Conservation (phyloP, 2,797 vertebrate genomes). For the Centropyge bicolor region DNA sequence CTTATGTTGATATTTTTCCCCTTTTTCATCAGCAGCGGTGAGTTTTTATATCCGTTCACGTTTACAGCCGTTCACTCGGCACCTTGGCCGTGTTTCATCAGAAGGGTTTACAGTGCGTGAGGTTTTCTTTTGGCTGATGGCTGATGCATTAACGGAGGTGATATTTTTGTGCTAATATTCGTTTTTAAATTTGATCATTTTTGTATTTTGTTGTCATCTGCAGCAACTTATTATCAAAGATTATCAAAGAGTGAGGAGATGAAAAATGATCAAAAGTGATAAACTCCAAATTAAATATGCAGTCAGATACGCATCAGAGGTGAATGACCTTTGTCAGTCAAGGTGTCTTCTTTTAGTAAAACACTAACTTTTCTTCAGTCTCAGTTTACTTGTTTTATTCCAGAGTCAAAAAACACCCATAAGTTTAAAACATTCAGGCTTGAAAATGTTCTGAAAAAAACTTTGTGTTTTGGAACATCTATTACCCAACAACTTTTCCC, state of each 20-base stretch:
- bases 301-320: neutral
- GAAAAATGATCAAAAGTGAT: neutral
- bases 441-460: neutral
- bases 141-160: neutral
- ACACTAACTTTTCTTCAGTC: no score
- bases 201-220: neutral
- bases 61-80: constrained; percentile 4
- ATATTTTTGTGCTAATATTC: neutral
- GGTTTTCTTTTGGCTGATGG: neutral
- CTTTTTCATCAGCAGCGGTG: neutral
- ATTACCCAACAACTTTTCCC: accelerated
- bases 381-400: neutral
- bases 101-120: neutral
- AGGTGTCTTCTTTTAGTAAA: no score
- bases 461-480: neutral
- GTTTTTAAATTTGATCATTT: neutral
- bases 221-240: neutral
- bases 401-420: neutral
- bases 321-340: neutral
- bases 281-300: neutral
- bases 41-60: neutral
- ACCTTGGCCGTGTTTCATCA: neutral
- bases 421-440: neutral
- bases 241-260: neutral
- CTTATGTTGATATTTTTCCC: neutral